Percentiles rank a stretch among this genome's conserved stretches.
phyloP scores from a whole-genome alignment of 2,113 vertebrate species.

The Heterotis niloticus region DNA sequence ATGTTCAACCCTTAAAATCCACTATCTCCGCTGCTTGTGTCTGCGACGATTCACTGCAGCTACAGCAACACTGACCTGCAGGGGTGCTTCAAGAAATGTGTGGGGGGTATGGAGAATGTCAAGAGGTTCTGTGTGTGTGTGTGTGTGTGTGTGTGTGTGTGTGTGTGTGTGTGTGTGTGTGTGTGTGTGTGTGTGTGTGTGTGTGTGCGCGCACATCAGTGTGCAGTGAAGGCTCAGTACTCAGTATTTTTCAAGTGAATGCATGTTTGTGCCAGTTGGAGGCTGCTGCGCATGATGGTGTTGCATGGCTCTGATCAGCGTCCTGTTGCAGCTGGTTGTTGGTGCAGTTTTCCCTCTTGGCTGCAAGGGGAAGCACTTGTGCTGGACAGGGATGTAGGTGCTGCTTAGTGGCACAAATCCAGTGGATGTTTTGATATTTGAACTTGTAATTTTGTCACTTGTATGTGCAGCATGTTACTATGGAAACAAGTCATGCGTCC shows the following conservation, averaged over 20 bases:
- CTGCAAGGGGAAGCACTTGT: too few relatives aligned
- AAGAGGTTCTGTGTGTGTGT: conserved; percentile 13
- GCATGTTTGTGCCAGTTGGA: conserved; percentile 31
- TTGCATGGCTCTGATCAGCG: conserved; percentile 29
- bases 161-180: conserved; percentile 15
- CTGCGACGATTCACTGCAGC: neutral
- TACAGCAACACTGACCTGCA: neutral
- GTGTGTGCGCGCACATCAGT: neutral
- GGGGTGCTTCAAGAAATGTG: neutral
- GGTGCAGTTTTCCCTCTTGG: too few relatives aligned
- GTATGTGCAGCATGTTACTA: neutral
- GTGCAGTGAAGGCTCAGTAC: neutral
- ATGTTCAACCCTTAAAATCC: too few relatives aligned
- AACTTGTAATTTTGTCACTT: neutral
- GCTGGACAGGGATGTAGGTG: neutral
- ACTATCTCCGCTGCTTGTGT: too few relatives aligned
- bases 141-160: conserved; percentile 22
- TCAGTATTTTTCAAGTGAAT: conserved; percentile 17
- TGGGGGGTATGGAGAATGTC: neutral
- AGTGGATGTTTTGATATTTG: neutral
- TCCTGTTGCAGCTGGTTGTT: too few relatives aligned
- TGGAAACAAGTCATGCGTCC: neutral
- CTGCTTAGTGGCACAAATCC: conserved; percentile 1
- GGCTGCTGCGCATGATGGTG: conserved; percentile 33
- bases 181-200: neutral